Conservation (phyloP, 2,888 invertebrate species). For the Melikaiella ostensackeni region DNA sequence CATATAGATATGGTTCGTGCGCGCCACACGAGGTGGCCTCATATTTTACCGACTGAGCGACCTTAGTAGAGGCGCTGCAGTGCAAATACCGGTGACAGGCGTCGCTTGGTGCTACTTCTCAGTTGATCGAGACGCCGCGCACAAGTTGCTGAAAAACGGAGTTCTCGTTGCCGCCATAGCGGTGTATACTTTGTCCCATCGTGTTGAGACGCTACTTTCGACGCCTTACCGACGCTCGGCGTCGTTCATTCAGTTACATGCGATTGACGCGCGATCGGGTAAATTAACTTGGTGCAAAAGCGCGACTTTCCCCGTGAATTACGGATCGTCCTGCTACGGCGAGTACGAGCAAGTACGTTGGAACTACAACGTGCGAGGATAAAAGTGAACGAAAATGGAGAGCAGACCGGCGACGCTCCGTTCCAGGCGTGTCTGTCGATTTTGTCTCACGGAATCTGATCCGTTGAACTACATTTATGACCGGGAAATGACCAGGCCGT, state of each 20-base stretch:
- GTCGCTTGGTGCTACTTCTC: conserved; percentile 51
- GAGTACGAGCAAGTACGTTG: background rate
- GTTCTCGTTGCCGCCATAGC: conserved; percentile 67
- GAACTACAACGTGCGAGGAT: conserved; percentile 20
- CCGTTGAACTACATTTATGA: conserved; percentile 84
- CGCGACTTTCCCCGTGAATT: conserved; percentile 28
- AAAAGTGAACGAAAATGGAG: conserved; percentile 78
- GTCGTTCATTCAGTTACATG: conserved; percentile 59
- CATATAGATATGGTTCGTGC: background rate
- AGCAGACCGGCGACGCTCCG: conserved; percentile 81
- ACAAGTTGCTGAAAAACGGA: conserved; percentile 57
- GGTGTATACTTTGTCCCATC: conserved; percentile 66
- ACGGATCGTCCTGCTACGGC: conserved; percentile 12
- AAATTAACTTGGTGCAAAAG: conserved; percentile 42
- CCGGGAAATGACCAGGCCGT: conserved; percentile 80
- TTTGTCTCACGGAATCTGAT: conserved; percentile 84
- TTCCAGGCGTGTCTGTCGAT: conserved; percentile 85
- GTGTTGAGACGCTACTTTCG: conserved; percentile 64
- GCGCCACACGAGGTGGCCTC: background rate
- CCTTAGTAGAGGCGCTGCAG: conserved; percentile 60
- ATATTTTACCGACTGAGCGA: conserved; percentile 1
- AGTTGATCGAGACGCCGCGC: conserved; percentile 61
- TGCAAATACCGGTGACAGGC: conserved; percentile 59
- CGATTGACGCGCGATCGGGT: conserved; percentile 49
- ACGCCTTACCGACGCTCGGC: conserved; percentile 76